Evolutionary conservation across 2,888 invertebrate species (phyloP).

Genomic region (Cantharis lateralis): DNA sequence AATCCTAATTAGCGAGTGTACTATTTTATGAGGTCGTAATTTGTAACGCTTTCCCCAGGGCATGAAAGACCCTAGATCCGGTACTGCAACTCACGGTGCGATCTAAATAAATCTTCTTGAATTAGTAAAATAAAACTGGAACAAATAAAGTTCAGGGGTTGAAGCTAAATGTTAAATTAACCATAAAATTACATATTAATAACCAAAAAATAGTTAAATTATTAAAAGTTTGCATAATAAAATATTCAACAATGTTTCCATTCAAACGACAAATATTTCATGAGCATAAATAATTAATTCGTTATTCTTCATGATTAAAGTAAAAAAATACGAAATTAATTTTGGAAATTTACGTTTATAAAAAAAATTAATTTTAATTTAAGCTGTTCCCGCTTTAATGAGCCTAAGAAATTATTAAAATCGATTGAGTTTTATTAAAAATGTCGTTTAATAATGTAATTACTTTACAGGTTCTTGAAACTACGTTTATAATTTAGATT

Average conservation of each 20-base stretch:
- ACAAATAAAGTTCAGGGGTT: not conserved
- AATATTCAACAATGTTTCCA: not conserved
- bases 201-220: not conserved
- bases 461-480: conserved; percentile 25
- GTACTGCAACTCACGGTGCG: not conserved
- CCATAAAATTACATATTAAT: not conserved
- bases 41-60: no score
- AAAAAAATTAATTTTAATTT: not conserved
- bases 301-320: not conserved
- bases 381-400: not conserved
- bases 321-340: not conserved
- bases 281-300: not conserved
- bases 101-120: not conserved
- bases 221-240: not conserved
- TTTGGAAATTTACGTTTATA: not conserved
- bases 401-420: not conserved
- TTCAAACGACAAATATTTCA: not conserved
- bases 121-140: not conserved
- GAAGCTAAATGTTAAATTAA: not conserved
- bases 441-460: conserved; percentile 25
- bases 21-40: no score
- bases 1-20: no score
- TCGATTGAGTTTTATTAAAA: conserved; percentile 1
- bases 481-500: conserved; percentile 32
- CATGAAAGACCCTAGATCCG: no score